These are phyloP conservation scores for Tromatobia lineatoria DNA, from an alignment of 2,888 invertebrate genomes.

Conservation along the genomic window DNA sequence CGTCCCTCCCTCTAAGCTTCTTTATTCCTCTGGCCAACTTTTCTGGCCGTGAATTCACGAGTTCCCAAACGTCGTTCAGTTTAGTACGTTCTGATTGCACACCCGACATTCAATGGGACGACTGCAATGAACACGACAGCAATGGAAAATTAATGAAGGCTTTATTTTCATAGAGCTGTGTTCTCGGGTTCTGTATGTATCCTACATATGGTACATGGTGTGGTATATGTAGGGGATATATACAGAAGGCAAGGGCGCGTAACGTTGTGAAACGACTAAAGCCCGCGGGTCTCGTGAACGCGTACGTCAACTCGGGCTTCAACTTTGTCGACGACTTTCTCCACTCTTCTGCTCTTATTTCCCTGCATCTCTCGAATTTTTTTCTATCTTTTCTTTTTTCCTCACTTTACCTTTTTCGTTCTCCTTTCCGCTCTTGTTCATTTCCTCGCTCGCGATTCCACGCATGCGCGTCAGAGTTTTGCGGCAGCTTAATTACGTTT, in stretches of 20 bases:
- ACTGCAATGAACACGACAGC: conserved; percentile 33
- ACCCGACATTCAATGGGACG: conserved; percentile 19
- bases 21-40: neutral
- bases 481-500: neutral
- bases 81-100: conserved; percentile 19
- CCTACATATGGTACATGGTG: neutral
- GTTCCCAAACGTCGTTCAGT: conserved; percentile 25
- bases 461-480: conserved; percentile 22
- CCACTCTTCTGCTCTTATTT: conserved; percentile 9
- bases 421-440: conserved; percentile 24
- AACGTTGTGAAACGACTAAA: conserved; percentile 33
- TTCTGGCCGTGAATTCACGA: conserved; percentile 16
- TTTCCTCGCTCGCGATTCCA: conserved; percentile 3
- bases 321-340: conserved; percentile 35
- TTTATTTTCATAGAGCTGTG: conserved; percentile 30
- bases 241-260: conserved; percentile 7
- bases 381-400: neutral
- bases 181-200: conserved; percentile 9
- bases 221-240: conserved; percentile 14
- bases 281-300: conserved; percentile 30
- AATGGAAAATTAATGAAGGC: conserved; percentile 58
- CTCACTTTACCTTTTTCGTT: neutral
- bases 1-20: neutral
- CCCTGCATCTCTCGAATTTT: conserved; percentile 21
- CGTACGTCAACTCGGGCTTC: conserved; percentile 10